These are phyloP conservation scores for Thalassoma bifasciatum DNA, from an alignment of 2,113 vertebrate species.

Conservation along the genomic window DNA sequence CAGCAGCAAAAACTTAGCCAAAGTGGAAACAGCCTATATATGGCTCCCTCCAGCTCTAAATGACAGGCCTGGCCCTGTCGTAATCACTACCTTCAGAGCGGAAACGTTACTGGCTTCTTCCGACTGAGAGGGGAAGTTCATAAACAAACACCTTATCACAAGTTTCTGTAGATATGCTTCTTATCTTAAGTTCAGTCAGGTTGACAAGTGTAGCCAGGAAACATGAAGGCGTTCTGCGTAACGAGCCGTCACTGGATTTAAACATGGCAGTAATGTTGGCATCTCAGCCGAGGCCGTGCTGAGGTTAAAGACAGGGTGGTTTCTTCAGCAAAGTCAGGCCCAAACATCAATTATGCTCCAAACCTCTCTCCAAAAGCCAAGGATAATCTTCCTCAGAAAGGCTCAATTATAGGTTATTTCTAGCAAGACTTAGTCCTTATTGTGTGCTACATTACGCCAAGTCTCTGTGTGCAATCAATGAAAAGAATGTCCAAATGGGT, in stretches of 20 bases:
- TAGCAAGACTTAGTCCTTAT: conserved; percentile 62
- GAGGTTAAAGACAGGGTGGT: conserved; percentile 73
- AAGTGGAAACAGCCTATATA: conserved; percentile 41
- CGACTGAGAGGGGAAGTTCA: conserved; percentile 22
- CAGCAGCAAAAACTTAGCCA: conserved; percentile 47
- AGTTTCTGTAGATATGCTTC: conserved; percentile 16
- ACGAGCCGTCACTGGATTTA: not conserved
- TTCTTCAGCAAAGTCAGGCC: conserved; percentile 72
- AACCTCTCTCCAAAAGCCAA: conserved; percentile 71
- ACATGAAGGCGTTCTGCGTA: not conserved
- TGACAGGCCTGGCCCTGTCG: conserved; percentile 64
- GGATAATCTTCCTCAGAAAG: conserved; percentile 78
- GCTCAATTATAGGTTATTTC: conserved; percentile 82
- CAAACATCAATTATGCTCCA: conserved; percentile 80
- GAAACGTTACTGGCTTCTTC: conserved; percentile 54
- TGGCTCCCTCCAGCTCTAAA: conserved; percentile 61
- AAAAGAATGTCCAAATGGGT: conserved; percentile 24
- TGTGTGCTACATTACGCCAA: conserved; percentile 48
- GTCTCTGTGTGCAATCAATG: conserved; percentile 51
- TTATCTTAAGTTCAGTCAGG: conserved; percentile 3
- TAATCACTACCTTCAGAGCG: conserved; percentile 71
- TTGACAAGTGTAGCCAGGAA: not conserved
- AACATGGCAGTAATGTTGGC: conserved; percentile 30
- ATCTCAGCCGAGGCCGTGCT: conserved; percentile 29
- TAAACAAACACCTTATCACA: conserved; percentile 40